A percentile compares a stretch with the other conserved stretches of the same genome.
phyloP scores from a whole-genome alignment of 1,140 invertebrate genomes.

The Bombus vancouverensis region DNA sequence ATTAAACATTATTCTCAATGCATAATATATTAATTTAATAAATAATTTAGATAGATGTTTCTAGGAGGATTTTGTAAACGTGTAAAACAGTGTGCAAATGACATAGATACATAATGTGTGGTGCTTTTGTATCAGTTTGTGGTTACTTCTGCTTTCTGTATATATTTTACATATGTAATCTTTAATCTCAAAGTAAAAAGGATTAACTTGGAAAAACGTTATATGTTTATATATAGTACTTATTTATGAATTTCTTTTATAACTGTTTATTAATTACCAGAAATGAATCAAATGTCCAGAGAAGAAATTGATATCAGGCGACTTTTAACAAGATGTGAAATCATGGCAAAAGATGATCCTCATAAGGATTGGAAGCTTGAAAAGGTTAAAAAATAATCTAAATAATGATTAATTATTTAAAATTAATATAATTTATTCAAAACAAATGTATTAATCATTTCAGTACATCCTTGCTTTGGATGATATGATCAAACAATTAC shows the following conservation, averaged over 20 bases:
- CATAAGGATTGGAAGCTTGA: constrained; percentile 87
- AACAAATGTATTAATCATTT: constrained; percentile 63
- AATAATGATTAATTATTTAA: neutral
- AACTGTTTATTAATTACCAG: neutral
- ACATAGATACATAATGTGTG: neutral
- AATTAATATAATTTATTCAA: constrained; percentile 10
- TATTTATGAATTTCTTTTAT: neutral
- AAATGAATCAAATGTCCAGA: constrained; percentile 81
- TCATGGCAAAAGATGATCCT: constrained; percentile 87
- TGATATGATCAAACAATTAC: constrained; percentile 87
- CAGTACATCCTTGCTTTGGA: constrained; percentile 87
- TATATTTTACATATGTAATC: neutral
- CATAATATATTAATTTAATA: neutral
- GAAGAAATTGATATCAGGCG: constrained; percentile 89
- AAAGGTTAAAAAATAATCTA: constrained; percentile 78
- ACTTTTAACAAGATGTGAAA: constrained; percentile 87
- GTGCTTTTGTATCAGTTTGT: neutral
- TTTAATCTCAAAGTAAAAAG: no score
- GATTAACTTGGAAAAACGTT: neutral
- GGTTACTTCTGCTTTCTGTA: neutral
- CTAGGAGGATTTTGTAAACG: neutral
- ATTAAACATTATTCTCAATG: neutral
- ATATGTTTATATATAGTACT: neutral
- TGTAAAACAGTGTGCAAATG: neutral
- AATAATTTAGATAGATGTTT: neutral